Percentiles rank a stretch among this genome's conserved stretches.
phyloP scores from a whole-genome alignment of 2,888 invertebrate genomes.

The Pachycephus smyrnensis region DNA sequence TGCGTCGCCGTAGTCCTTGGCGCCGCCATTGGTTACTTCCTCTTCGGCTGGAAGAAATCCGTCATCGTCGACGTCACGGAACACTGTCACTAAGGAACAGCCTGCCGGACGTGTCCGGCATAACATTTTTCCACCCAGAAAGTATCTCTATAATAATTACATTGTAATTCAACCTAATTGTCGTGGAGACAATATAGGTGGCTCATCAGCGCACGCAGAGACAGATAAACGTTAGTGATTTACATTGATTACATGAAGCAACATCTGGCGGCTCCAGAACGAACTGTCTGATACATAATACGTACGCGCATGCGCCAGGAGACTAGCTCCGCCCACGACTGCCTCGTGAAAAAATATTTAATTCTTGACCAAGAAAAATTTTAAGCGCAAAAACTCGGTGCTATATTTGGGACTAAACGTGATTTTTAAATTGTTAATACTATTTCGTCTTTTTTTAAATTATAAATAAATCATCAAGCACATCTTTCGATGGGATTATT shows the following conservation, averaged over 20 bases:
- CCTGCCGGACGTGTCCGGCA: not conserved
- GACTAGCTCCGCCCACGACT: not conserved
- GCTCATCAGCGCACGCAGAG: not conserved
- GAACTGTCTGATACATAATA: not conserved
- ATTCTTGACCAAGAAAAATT: not conserved
- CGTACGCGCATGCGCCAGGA: not conserved
- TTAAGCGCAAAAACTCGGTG: not conserved
- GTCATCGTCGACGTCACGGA: constrained; percentile 94
- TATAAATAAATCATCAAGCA: not conserved
- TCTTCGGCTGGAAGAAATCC: constrained; percentile 96
- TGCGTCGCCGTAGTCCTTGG: constrained; percentile 90
- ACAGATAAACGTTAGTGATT: not conserved
- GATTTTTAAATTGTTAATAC: not conserved
- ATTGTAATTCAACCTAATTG: not conserved
- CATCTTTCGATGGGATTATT: not conserved
- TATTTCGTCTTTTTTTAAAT: not conserved
- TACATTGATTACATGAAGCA: not conserved
- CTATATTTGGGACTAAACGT: not conserved
- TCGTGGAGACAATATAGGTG: not conserved
- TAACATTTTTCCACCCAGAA: not conserved
- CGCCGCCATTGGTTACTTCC: constrained; percentile 91
- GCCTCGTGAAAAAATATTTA: not conserved
- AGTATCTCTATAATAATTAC: constrained; percentile 11
- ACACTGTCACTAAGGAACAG: constrained; percentile 84
- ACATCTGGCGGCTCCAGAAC: not conserved